These are phyloP conservation scores for Drosophila watanabei DNA, from an alignment of 1,140 invertebrate genomes.

Conservation along the genomic window DNA sequence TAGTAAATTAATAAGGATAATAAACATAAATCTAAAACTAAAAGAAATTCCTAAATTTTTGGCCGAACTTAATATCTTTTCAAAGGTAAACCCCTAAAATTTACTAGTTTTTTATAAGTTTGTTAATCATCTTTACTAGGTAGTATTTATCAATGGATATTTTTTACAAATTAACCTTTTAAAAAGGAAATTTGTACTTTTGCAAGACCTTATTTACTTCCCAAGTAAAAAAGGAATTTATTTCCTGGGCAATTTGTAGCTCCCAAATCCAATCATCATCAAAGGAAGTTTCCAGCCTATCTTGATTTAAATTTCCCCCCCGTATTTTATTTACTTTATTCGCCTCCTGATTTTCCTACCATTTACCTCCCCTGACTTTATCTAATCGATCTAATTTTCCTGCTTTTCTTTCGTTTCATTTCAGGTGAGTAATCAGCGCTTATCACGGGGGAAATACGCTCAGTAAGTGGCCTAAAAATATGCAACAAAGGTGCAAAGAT, in stretches of 20 bases:
- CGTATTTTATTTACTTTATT: background rate
- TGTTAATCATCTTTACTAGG: no score
- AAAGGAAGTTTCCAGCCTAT: constrained; percentile 16
- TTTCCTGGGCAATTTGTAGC: constrained; percentile 12
- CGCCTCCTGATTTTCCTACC: background rate
- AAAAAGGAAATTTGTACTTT: no score
- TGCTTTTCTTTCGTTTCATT: constrained; percentile 34
- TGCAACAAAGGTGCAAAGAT: constrained; percentile 36
- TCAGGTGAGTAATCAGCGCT: constrained; percentile 58
- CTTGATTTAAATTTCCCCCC: constrained; percentile 23
- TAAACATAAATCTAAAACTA: no score
- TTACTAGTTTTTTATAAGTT: no score
- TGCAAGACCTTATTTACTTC: background rate
- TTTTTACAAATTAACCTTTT: no score
- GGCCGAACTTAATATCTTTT: no score
- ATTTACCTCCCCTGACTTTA: background rate
- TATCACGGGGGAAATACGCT: constrained; percentile 24
- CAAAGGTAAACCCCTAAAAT: no score
- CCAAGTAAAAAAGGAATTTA: background rate
- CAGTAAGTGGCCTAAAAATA: constrained; percentile 64
- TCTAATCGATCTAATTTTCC: constrained; percentile 28
- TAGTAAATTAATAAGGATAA: no score
- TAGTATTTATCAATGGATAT: no score
- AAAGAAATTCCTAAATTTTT: no score
- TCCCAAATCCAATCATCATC: constrained; percentile 34